Evolutionary conservation across 1,140 invertebrate genomes (phyloP).

Genomic region (Cyclargus thomasi): DNA sequence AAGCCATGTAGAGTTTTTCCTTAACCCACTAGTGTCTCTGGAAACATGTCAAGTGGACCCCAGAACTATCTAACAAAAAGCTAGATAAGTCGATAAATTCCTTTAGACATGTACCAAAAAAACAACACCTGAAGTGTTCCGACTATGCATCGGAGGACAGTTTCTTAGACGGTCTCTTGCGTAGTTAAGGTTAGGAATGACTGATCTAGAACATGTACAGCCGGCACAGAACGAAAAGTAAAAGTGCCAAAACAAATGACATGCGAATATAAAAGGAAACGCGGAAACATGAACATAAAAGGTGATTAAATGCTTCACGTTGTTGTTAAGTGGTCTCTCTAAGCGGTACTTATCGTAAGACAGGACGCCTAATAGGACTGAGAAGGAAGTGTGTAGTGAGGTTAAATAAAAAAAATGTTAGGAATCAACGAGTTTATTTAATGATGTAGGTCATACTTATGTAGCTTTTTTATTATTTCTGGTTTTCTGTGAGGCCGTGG

Average conservation of each 20-base stretch:
- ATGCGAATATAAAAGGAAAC: constrained; percentile 3
- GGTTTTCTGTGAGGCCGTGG: too few species aligned
- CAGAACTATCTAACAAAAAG: too few species aligned
- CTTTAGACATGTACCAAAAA: too few species aligned
- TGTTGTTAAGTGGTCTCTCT: background rate
- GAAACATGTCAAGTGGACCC: too few species aligned
- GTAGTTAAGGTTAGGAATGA: too few species aligned
- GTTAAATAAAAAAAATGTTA: background rate
- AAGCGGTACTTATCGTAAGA: background rate
- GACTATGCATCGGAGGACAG: too few species aligned
- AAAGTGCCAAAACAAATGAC: constrained; percentile 3
- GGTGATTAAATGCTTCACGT: background rate
- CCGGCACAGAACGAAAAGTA: background rate
- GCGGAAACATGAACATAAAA: background rate
- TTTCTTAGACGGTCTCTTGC: too few species aligned
- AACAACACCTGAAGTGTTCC: too few species aligned
- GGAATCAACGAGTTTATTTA: background rate
- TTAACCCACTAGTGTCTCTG: too few species aligned
- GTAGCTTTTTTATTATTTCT: background rate
- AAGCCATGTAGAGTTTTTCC: background rate
- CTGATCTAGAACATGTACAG: background rate
- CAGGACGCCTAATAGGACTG: background rate
- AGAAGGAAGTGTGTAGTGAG: background rate
- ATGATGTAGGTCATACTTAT: background rate
- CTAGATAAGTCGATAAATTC: too few species aligned